phyloP scores from a whole-genome alignment of 2,888 invertebrate species.

The Polyploca ridens region DNA sequence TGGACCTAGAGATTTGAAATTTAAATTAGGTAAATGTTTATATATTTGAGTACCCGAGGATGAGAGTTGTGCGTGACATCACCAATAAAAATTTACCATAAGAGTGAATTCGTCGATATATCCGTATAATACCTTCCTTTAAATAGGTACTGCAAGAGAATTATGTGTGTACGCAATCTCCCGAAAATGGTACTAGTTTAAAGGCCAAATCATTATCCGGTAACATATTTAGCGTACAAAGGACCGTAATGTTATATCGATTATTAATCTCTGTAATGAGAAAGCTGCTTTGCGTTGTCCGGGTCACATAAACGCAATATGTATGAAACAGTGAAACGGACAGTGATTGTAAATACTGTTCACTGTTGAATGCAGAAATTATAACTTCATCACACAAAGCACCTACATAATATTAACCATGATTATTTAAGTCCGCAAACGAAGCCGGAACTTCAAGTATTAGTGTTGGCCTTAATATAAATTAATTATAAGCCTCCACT shows the following conservation, averaged over 20 bases:
- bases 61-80: too few relatives aligned
- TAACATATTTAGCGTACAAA: constrained; percentile 53
- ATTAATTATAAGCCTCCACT: neutral
- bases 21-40: too few relatives aligned
- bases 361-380: neutral
- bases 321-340: neutral
- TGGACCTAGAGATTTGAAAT: too few relatives aligned
- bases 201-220: constrained; percentile 58
- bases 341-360: constrained; percentile 12
- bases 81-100: too few relatives aligned
- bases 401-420: neutral
- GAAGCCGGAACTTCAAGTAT: too few relatives aligned
- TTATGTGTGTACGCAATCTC: neutral
- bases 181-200: constrained; percentile 27
- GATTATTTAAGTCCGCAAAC: too few relatives aligned
- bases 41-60: too few relatives aligned
- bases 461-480: neutral
- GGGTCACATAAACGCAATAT: constrained; percentile 3
- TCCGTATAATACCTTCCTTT: too few relatives aligned
- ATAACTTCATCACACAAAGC: neutral
- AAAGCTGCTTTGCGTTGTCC: constrained; percentile 15
- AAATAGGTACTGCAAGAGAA: too few relatives aligned
- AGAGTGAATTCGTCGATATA: too few relatives aligned
- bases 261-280: constrained; percentile 33
- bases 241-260: constrained; percentile 57